phyloP scores from a whole-genome alignment of 30 jellyfish, hydroid and myxozoan species.

The Pseudorhiza aurosa region DNA sequence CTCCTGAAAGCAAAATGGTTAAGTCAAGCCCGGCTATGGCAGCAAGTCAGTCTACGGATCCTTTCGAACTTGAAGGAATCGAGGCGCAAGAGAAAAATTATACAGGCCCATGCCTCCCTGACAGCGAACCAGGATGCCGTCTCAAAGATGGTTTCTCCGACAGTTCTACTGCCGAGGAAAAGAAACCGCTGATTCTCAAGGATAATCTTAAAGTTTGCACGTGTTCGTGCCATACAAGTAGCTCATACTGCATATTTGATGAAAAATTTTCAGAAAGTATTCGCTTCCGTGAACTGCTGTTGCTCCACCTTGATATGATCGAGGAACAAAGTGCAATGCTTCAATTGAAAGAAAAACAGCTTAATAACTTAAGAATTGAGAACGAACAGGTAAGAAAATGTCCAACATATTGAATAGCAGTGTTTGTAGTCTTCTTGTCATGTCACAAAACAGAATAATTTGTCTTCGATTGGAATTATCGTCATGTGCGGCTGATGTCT shows the following conservation, averaged over 20 bases:
- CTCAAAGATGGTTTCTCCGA: no score
- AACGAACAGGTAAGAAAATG: constrained; percentile 70
- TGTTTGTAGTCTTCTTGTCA: no score
- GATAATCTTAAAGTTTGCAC: neutral
- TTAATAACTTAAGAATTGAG: constrained; percentile 48
- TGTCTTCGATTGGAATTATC: no score
- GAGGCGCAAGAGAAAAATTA: neutral
- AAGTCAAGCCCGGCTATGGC: neutral
- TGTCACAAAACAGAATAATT: no score
- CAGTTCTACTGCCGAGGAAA: neutral
- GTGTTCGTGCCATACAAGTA: constrained; percentile 46
- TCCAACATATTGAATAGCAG: no score
- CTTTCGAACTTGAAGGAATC: neutral
- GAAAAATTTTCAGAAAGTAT: constrained; percentile 31
- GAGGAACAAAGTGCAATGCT: constrained; percentile 62
- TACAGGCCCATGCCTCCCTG: no score
- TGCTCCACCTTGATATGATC: constrained; percentile 72
- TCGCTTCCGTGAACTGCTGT: constrained; percentile 49
- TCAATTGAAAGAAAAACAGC: constrained; percentile 46
- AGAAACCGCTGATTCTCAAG: neutral
- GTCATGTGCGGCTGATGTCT: no score
- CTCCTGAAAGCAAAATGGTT: neutral
- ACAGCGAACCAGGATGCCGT: no score
- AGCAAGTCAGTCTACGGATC: neutral
- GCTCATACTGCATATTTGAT: constrained; percentile 19